A percentile compares a stretch with the other conserved stretches of the same genome.
Evolutionary conservation across 2,797 vertebrate genomes (phyloP).

Genomic region (Sparidentex hasta): DNA sequence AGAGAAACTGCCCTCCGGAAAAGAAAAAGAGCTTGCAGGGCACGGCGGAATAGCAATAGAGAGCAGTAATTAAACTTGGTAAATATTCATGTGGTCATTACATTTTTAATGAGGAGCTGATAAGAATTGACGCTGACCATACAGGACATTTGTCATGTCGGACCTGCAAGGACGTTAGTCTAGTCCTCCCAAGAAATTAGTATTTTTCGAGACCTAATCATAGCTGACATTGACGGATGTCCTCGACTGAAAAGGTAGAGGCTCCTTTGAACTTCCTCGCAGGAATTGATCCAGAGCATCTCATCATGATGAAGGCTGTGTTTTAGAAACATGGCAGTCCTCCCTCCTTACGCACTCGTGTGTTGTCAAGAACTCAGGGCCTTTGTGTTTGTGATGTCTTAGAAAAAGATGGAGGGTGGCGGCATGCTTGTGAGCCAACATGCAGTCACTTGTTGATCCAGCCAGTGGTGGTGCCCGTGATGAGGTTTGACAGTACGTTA

Average conservation of each 20-base stretch:
- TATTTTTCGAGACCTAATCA: conserved; percentile 75
- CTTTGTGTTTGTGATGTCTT: conserved; percentile 29
- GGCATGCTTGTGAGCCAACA: conserved; percentile 2
- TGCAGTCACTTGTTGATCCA: conserved; percentile 35
- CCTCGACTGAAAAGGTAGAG: conserved; percentile 60
- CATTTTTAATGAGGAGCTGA: conserved; percentile 84
- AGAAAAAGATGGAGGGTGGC: conserved; percentile 3
- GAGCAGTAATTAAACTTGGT: conserved; percentile 80
- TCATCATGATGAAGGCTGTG: conserved; percentile 47
- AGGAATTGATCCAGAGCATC: conserved; percentile 38
- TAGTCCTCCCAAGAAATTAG: conserved; percentile 68
- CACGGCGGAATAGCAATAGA: conserved; percentile 56
- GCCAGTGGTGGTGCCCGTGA: not conserved
- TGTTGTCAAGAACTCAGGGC: conserved; percentile 9
- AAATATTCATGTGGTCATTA: conserved; percentile 86
- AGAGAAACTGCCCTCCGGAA: conserved; percentile 70
- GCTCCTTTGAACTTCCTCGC: conserved; percentile 64
- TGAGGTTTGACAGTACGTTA: conserved; percentile 2
- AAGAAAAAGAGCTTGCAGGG: conserved; percentile 44
- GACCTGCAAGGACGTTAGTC: conserved; percentile 72
- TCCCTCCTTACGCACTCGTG: not conserved
- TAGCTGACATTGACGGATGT: conserved; percentile 78
- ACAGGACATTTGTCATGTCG: conserved; percentile 74
- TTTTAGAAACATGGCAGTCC: conserved; percentile 30
- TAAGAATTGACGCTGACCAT: conserved; percentile 78